Percentiles rank a stretch among this genome's conserved stretches.
phyloP scores from a whole-genome alignment of 2,797 vertebrate genomes.

The Anolis apletophallus region DNA sequence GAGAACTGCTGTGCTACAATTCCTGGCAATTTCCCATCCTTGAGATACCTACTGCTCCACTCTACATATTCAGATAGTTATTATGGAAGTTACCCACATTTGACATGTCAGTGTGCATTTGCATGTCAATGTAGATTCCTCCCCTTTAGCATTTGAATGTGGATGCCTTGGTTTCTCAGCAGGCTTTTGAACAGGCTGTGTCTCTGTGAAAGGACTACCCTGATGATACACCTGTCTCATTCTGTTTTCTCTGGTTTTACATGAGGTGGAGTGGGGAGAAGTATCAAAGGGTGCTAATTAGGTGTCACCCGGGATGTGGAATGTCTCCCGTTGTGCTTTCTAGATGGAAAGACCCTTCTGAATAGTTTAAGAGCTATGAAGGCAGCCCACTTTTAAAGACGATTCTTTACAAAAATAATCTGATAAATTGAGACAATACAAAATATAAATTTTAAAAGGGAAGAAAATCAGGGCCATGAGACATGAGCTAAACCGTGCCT shows the following conservation, averaged over 20 bases:
- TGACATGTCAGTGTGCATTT: background rate
- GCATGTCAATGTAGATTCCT: background rate
- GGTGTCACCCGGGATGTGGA: too few species aligned
- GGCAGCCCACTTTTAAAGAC: background rate
- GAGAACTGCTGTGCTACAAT: too few species aligned
- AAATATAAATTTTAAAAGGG: background rate
- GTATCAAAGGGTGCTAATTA: background rate
- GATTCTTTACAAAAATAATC: background rate
- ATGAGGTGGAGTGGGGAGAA: background rate
- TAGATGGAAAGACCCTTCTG: background rate
- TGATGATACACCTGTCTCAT: background rate
- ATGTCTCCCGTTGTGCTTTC: background rate
- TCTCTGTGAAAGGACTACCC: background rate
- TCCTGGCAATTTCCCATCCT: too few species aligned
- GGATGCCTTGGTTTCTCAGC: too few species aligned
- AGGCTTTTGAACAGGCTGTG: too few species aligned
- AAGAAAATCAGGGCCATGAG: background rate
- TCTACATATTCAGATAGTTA: background rate
- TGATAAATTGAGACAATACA: background rate
- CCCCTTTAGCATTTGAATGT: too few species aligned
- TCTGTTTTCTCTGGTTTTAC: background rate
- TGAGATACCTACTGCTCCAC: too few species aligned
- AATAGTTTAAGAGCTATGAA: background rate
- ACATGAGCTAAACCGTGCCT: background rate
- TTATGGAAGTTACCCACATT: background rate